Evolutionary conservation across 2,113 vertebrate species (phyloP), one percentile per base, ranked within the genome.

Genomic region (Leiothrix lutea): DNA sequence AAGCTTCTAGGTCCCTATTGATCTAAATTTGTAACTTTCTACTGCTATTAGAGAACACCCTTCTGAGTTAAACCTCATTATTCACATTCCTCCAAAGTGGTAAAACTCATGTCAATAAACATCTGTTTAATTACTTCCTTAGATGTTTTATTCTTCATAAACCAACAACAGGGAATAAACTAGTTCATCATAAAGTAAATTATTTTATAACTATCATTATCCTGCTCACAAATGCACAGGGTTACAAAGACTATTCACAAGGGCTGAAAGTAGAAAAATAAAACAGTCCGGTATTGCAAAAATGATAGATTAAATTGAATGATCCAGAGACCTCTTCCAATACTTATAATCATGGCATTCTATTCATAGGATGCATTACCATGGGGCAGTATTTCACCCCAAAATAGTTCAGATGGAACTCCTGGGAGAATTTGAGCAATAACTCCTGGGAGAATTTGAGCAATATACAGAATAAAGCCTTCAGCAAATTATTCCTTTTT

Each of bases 51-150:
- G 51, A 57, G 83, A 80, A 57, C 82, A 6, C 18, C 58, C 56
- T 78, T 54, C 54, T 77, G 60, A 54, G 11, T 66, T 92, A 88
- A 94, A 84, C 51, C n/a, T 40, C 70, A 58, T 83, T 94, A 84
- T 94, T 96, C 67, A 88, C 67, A 29, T 91, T 80, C 81, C 51
- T 91, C 65, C 36, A 92, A 95, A 86, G 56, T 61, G 22, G 42
- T 42, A 86, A 73, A 92, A 56, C 23, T 53, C 40, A 53, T 65
- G 53, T 86, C 87, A 80, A 95, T 94, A 97, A 97, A 50, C 38
- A 86, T 70, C 66, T 67, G 64, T 92, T 93, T 93, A 96, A 95
- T 94, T 93, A 83, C 54, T 88, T 95, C 84, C 80, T 77, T 92
- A 72, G 66, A 84, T 56, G 29, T 38, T 44, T 94, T 92, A 64